These are phyloP conservation scores for Aricia artaxerxes DNA, from an alignment of 2,888 invertebrate genomes.

Conservation along the genomic window DNA sequence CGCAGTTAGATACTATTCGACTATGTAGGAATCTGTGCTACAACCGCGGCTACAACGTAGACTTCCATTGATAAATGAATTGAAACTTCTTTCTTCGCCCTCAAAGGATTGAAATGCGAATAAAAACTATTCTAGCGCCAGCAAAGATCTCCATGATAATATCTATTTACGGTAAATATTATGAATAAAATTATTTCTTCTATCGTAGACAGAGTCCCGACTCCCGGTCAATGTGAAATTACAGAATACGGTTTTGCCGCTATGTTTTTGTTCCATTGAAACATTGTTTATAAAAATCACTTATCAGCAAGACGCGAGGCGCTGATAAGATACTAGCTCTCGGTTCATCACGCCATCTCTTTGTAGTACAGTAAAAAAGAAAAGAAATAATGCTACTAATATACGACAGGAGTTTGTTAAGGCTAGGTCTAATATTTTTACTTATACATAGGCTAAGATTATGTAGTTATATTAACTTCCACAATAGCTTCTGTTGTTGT, in stretches of 20 bases:
- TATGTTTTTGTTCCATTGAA: conserved; percentile 15
- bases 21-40: too few species aligned
- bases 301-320: conserved; percentile 58
- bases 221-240: background rate
- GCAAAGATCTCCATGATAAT: background rate
- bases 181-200: background rate
- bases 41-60: background rate
- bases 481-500: too few species aligned
- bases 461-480: too few species aligned
- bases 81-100: background rate
- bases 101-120: background rate
- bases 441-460: too few species aligned
- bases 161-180: background rate
- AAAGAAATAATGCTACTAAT: background rate
- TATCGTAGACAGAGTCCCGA: background rate
- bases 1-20: too few species aligned
- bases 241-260: background rate
- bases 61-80: background rate
- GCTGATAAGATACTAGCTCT: conserved; percentile 61
- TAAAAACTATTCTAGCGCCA: background rate
- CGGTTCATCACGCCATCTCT: background rate
- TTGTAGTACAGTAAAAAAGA: background rate
- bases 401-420: too few species aligned
- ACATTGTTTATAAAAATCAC: conserved; percentile 53
- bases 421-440: too few species aligned